Evolutionary conservation across 2,797 vertebrate genomes (phyloP), one percentile per base, ranked within the genome.

Genomic region (Trachops cirrhosus): DNA sequence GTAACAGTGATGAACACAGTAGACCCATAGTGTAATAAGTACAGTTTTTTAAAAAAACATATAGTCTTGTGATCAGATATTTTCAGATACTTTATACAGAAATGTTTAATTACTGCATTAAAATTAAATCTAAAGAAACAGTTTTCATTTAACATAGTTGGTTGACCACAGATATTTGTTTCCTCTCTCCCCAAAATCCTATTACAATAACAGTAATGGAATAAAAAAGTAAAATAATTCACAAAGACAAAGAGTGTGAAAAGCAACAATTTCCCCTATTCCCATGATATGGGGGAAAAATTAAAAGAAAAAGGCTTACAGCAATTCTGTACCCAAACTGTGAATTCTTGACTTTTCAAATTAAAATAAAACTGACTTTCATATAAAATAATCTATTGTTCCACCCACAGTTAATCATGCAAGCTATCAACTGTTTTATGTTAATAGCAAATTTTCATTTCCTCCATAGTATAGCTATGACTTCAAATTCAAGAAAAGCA

Each of bases 401-500:
- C 48, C 24, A 15, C 50, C 54, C 34, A 88, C 44, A 91, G 41
- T 87, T 92, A 91, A 84, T 84, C 67, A 93, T 79, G 57, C 8
- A 90, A 70, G n/a, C n/a, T 87, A 82, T 18, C 62, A 59, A 80
- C 9, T 84, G 57, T 82, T 95, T 95, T 90, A 93, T 68, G 32
- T 46, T 86, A 93, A 92, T 48, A 37, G 32, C 8, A 93, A 89
- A 80, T 74, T 91, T 74, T 48, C n/a, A 89, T 34, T 86, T 97
- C 93, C 52, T 85, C 39, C 19, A 74, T 50, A 82, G 48, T 80
- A 93, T 16, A 87, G 24, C 26, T 59, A 87, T 70, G 32, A 85
- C 41, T 95, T 93, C 57, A 85, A 96, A 71, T 87, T 93, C 46
- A 95, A 92, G 54, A 96, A 95, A 93, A 96, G 46, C 34, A 96